A percentile compares a stretch with the other conserved stretches of the same genome.
phyloP scores from a whole-genome alignment of 1,140 invertebrate genomes.

The Drosophila equinoxialis region DNA sequence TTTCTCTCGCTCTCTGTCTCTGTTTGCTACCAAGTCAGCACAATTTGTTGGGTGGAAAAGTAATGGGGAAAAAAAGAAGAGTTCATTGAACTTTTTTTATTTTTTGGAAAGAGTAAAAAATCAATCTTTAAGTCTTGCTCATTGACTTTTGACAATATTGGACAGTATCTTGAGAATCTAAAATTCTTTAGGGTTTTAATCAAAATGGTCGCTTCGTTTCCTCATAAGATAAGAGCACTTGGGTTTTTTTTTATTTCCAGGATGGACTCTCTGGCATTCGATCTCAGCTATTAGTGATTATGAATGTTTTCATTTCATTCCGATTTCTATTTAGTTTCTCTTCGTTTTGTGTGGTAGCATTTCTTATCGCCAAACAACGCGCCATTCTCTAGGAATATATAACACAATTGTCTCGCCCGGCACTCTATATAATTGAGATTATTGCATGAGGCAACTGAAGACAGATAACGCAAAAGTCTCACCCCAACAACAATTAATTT shows the following conservation, averaged over 20 bases:
- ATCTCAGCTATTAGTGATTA: background rate
- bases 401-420: background rate
- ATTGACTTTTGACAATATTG: background rate
- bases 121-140: background rate
- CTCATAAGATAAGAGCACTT: background rate
- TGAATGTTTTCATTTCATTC: background rate
- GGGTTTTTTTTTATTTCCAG: background rate
- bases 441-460: background rate
- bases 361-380: background rate
- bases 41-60: background rate
- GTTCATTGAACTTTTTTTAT: background rate
- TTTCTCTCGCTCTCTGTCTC: too few species aligned
- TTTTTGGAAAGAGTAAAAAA: background rate
- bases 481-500: conserved; percentile 61
- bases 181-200: background rate
- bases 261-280: background rate
- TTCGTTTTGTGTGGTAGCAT: background rate
- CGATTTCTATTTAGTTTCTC: background rate
- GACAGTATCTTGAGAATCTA: background rate
- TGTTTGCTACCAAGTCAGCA: background rate
- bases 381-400: background rate
- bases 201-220: background rate
- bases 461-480: conserved; percentile 36
- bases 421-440: conserved; percentile 16
- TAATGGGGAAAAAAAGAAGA: background rate